Base-by-base conservation (phyloP, 2,888 invertebrate genomes). In the Mesochorus sp. region DNA sequence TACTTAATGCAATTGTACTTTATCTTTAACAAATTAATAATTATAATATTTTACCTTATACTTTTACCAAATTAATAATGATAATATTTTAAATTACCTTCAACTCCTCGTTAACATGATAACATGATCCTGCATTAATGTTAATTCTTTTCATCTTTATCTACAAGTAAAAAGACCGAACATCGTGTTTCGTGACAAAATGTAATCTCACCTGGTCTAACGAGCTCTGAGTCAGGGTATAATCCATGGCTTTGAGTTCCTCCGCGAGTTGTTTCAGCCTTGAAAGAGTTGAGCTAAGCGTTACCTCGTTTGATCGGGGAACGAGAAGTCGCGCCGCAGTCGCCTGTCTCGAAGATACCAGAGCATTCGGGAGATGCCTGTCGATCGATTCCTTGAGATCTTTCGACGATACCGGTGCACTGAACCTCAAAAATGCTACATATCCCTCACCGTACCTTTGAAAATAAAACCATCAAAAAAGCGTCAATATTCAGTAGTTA, bases 151-250 rank as follows among this genome's bases (percentile, higher is more conserved):
- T n/a, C n/a, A n/a, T n/a, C n/a, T n/a, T n/a, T n/a, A n/a, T n/a
- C n/a, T n/a, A n/a, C n/a, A n/a, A n/a, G n/a, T n/a, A n/a, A n/a
- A n/a, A n/a, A n/a, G n/a, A n/a, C n/a, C n/a, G n/a, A n/a, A n/a
- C n/a, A n/a, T n/a, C n/a, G n/a, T n/a, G n/a, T n/a, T n/a, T n/a
- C n/a, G n/a, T n/a, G 5, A 14, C 1, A 0, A 8, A 1, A 14
- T 10, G 31, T 21, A 37, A 51, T 81, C 84, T 81, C 64, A 94
- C 94, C 92, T 94, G 93, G 81, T 94, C 94, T 42, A 94, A 91
- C 8, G 93, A 93, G 89, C 93, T 93, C 83, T 93, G 93, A 86
- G 92, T 93, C 83, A 94, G 80, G n/a, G 93, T 93, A 88, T 91
- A 94, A 89, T 94, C 93, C 8, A 92, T 92, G 3, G 93, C 91